Conservation (phyloP, 2,888 invertebrate genomes). For the Rambutsinella grinnellia region DNA sequence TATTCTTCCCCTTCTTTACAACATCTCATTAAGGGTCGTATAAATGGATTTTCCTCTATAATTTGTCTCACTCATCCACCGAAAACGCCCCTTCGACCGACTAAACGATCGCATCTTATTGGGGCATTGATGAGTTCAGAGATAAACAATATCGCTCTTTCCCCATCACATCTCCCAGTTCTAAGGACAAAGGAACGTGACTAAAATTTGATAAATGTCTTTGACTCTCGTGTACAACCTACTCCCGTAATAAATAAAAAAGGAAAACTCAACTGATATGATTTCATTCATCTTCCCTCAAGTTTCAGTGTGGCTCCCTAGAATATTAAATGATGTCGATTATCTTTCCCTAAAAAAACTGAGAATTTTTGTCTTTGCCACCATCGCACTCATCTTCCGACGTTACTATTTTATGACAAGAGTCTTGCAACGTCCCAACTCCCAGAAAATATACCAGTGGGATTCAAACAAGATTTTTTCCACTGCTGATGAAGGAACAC, state of each 20-base stretch:
- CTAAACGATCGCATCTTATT: background rate
- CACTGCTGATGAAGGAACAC: constrained; percentile 46
- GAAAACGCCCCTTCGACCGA: background rate
- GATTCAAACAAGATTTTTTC: constrained; percentile 16
- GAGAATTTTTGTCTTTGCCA: background rate
- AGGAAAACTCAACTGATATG: constrained; percentile 18
- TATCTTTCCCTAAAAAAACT: background rate
- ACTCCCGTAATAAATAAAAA: constrained; percentile 2
- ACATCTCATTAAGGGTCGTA: no score
- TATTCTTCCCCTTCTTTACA: background rate
- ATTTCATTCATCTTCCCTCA: constrained; percentile 6
- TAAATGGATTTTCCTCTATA: no score
- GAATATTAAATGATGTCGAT: no score
- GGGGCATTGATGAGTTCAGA: background rate
- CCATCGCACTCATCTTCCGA: no score
- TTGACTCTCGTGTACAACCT: background rate
- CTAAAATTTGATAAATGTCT: constrained; percentile 25
- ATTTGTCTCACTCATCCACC: background rate
- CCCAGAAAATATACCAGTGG: background rate
- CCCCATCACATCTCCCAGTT: background rate
- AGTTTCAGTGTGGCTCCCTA: background rate
- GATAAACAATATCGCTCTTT: background rate
- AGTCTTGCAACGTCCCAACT: background rate
- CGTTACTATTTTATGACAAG: background rate
- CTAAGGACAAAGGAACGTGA: constrained; percentile 20